These are phyloP conservation scores for Pimephales promelas DNA, from an alignment of 2,113 vertebrate genomes.

Conservation along the genomic window DNA sequence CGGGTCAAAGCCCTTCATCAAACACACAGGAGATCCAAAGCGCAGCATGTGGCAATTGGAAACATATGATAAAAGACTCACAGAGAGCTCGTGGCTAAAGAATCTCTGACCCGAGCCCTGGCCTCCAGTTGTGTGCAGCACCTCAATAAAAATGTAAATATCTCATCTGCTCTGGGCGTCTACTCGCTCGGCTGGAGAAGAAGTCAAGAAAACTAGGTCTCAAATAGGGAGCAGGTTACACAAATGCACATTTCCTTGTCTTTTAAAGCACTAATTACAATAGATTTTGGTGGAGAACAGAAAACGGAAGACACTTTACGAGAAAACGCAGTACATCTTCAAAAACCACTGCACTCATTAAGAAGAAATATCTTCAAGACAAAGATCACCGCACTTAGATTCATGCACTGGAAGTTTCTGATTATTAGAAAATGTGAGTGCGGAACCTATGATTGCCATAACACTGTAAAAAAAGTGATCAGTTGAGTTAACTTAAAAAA, in stretches of 20 bases:
- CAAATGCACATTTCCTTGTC: background rate
- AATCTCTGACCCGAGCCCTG: constrained; percentile 19
- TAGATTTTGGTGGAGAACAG: background rate
- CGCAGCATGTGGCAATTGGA: constrained; percentile 20
- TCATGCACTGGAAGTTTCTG: background rate
- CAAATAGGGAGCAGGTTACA: background rate
- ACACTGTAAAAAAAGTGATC: too few species aligned
- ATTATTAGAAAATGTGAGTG: background rate
- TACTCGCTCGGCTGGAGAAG: background rate
- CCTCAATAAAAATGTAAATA: constrained; percentile 42
- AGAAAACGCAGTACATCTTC: background rate
- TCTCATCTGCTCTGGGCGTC: background rate
- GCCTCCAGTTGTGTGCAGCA: constrained; percentile 8
- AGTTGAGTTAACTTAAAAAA: too few species aligned
- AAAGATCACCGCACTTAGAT: background rate
- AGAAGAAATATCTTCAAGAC: background rate
- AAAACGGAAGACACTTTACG: background rate
- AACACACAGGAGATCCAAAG: constrained; percentile 7
- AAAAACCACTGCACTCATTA: background rate
- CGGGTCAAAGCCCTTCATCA: constrained; percentile 36
- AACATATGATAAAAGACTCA: constrained; percentile 36
- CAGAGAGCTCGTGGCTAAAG: constrained; percentile 13
- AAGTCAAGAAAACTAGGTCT: background rate
- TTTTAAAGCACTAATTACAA: constrained; percentile 1
- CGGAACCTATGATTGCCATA: background rate